Conservation (phyloP, 2,888 invertebrate species). For the Nomada goodeniana region DNA sequence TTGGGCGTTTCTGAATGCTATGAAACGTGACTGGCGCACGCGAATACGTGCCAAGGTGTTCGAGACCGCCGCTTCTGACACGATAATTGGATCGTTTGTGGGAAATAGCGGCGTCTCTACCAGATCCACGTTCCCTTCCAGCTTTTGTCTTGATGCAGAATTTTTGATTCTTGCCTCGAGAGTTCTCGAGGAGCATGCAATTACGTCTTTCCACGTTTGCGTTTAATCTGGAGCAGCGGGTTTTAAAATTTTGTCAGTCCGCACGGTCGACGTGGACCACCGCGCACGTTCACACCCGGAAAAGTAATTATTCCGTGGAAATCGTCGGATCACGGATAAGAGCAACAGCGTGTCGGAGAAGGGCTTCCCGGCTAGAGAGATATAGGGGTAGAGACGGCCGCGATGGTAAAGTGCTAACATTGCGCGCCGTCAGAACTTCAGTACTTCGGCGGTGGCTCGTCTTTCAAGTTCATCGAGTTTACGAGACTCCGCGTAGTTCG, state of each 20-base stretch:
- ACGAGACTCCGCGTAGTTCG: constrained; percentile 60
- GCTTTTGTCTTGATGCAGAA: background rate
- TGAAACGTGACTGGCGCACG: no score
- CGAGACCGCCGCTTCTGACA: constrained; percentile 14
- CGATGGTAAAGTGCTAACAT: constrained; percentile 51
- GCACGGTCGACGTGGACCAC: background rate
- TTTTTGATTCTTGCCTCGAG: no score
- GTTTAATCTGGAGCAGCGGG: no score
- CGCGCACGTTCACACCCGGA: constrained; percentile 4
- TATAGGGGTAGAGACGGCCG: background rate
- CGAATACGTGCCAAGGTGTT: constrained; percentile 4
- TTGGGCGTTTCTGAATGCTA: constrained; percentile 29
- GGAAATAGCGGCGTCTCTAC: constrained; percentile 9
- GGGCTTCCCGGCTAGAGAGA: background rate
- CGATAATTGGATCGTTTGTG: constrained; percentile 28
- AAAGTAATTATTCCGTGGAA: constrained; percentile 48
- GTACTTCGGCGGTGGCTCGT: constrained; percentile 52
- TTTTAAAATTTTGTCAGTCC: background rate
- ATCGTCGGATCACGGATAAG: constrained; percentile 24
- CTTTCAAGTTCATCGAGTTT: constrained; percentile 66
- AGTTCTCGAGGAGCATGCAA: no score
- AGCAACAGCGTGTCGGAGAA: background rate
- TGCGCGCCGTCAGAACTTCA: constrained; percentile 45
- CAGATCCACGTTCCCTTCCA: background rate
- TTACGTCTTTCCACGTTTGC: no score